Conservation (phyloP, 2,113 vertebrate species). For the Megaceryle maxima region DNA sequence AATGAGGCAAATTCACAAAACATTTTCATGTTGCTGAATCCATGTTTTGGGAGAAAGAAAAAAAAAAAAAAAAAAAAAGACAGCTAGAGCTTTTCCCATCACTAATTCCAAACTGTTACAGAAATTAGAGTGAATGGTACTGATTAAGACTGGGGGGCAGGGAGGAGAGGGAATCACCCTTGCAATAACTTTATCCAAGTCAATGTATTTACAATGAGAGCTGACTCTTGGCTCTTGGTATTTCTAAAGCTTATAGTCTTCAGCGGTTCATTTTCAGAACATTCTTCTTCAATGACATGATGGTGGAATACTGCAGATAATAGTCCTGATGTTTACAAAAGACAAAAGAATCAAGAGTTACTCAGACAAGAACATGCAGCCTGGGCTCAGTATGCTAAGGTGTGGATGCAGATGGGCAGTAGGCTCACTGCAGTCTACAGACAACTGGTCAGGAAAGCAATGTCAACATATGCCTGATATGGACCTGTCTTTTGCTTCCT, state of each 20-base stretch:
- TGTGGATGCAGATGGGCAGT: neutral
- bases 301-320: neutral
- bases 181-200: neutral
- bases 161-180: neutral
- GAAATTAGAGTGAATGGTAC: slow-evolving; percentile 30
- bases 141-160: neutral
- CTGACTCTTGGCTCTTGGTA: neutral
- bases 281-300: slow-evolving; percentile 6
- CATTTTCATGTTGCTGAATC: neutral
- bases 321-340: neutral
- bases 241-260: neutral
- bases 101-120: neutral
- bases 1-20: neutral
- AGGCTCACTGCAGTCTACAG: neutral
- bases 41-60: neutral
- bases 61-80: neutral
- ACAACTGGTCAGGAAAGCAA: neutral
- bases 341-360: neutral
- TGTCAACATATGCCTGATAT: neutral
- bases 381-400: neutral
- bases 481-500: neutral
- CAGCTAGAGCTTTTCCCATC: neutral
- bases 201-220: neutral
- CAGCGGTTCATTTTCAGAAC: slow-evolving; percentile 4
- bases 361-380: neutral